A percentile compares a stretch with the other conserved stretches of the same genome.
Evolutionary conservation across 2,888 invertebrate species (phyloP).

Genomic region (Synanthedon formicaeformis): DNA sequence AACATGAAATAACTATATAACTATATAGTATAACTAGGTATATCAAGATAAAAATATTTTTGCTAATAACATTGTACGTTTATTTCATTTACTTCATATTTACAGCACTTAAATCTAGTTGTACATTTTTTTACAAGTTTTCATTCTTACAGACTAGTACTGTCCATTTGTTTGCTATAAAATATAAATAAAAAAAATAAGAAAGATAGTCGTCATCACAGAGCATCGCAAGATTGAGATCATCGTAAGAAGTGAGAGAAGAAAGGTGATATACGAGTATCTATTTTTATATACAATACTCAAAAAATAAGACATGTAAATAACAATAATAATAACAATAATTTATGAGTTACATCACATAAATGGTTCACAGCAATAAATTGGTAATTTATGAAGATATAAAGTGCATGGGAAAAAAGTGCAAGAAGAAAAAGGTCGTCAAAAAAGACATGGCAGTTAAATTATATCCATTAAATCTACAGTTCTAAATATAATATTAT

Average conservation of each 20-base stretch:
- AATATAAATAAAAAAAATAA: not conserved
- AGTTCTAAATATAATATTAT: too few relatives aligned
- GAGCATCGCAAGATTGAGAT: conserved; percentile 19
- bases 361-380: conserved; percentile 20
- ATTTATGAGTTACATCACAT: conserved; percentile 17
- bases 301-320: conserved; percentile 2
- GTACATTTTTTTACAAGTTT: conserved; percentile 42
- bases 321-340: conserved; percentile 10
- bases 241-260: conserved; percentile 14
- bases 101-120: conserved; percentile 47
- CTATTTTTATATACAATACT: conserved; percentile 8
- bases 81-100: conserved; percentile 53
- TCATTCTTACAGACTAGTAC: conserved; percentile 47
- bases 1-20: too few relatives aligned
- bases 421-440: not conserved
- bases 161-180: conserved; percentile 41
- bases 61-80: conserved; percentile 15
- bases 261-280: conserved; percentile 6
- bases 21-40: too few relatives aligned
- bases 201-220: not conserved
- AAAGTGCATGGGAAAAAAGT: not conserved
- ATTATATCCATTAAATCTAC: too few relatives aligned
- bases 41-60: not conserved
- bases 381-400: not conserved
- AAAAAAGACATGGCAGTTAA: too few relatives aligned